Evolutionary conservation across 2,888 invertebrate species (phyloP).

Genomic region (Leptarthrus brevirostris): DNA sequence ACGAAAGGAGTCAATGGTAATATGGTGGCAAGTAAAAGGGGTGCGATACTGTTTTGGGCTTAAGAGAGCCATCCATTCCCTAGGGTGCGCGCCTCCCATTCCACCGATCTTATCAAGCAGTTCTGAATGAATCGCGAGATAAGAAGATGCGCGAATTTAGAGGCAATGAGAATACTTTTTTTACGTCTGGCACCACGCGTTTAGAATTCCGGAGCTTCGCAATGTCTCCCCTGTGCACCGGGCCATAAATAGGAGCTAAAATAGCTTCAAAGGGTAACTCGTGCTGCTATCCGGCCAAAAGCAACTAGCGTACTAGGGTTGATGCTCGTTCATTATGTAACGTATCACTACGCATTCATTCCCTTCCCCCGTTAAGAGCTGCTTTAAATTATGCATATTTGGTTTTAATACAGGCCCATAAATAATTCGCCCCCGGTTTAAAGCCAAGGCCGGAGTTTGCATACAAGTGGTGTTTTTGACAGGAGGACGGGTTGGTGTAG

Average conservation of each 20-base stretch:
- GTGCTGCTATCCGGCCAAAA: not conserved
- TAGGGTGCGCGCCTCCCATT: not conserved
- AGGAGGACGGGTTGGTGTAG: not conserved
- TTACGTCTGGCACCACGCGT: conserved; percentile 12
- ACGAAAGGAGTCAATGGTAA: conserved; percentile 41
- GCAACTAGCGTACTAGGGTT: conserved; percentile 16
- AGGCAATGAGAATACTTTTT: conserved; percentile 41
- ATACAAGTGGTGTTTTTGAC: not conserved
- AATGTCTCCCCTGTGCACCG: conserved; percentile 28
- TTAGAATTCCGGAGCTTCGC: conserved; percentile 1
- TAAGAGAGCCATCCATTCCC: conserved; percentile 17
- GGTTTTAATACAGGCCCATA: conserved; percentile 48
- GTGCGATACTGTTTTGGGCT: conserved; percentile 27
- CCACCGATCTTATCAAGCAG: conserved; percentile 26
- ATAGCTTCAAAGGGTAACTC: conserved; percentile 40
- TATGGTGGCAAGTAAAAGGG: conserved; percentile 46
- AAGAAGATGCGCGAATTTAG: conserved; percentile 44
- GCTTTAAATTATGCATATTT: conserved; percentile 49
- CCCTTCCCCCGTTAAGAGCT: conserved; percentile 33
- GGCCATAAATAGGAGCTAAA: conserved; percentile 20
- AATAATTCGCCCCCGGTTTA: conserved; percentile 42
- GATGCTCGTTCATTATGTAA: conserved; percentile 42
- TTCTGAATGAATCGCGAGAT: conserved; percentile 40
- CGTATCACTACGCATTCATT: conserved; percentile 30
- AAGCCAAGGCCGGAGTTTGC: conserved; percentile 16